Evolutionary conservation across 2,797 vertebrate species (phyloP), one percentile per base, ranked within the genome.

Genomic region (Steatocranus sp.): DNA sequence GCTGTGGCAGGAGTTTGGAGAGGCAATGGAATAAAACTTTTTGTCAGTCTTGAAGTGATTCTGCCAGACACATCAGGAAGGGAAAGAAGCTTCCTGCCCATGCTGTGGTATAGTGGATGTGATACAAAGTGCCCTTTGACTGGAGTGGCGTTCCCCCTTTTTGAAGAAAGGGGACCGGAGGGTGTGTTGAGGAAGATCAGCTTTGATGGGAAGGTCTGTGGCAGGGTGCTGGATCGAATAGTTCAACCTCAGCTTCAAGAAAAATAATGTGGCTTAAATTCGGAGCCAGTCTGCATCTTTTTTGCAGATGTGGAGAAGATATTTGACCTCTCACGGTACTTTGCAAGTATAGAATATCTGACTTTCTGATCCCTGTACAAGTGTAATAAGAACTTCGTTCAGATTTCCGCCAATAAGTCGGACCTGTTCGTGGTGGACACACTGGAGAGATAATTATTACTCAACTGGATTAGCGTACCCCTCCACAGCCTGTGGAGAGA

Each of bases 391-490:
- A 61, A 30, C 6, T 61, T 61, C 11, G 56, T 36, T 61, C 56
- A 61, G 6, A 12, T 8, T 36, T 1, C 11, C 2, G 1, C 4
- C 30, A 61, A n/a, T 61, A 61, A 36, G 32, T 36, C 0, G 1
- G 18, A 61, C 17, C 0, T 61, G 56, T 61, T 61, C 30, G 7
- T 11, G 30, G 6, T 61, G 30, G 56, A 34, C 56, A n/a, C 30
- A n/a, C 0, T 36, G 32, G 32, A 12, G 0, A 61, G 0, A 20
- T 1, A 0, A 32, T 3, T 4, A 17, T 2, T 56, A 32, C 4
- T 0, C 54, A 34, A n/a, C 4, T 63, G 58, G 58, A 20, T 63
- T 36, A 36, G 11, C 18, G 2, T 51, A 11, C 49, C 49, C 18
- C 10, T 11, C 5, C 5, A 23, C 15, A 43, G 15, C 1, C 0